phyloP scores from a whole-genome alignment of 2,797 vertebrate species.

The Xenentodon cancila region DNA sequence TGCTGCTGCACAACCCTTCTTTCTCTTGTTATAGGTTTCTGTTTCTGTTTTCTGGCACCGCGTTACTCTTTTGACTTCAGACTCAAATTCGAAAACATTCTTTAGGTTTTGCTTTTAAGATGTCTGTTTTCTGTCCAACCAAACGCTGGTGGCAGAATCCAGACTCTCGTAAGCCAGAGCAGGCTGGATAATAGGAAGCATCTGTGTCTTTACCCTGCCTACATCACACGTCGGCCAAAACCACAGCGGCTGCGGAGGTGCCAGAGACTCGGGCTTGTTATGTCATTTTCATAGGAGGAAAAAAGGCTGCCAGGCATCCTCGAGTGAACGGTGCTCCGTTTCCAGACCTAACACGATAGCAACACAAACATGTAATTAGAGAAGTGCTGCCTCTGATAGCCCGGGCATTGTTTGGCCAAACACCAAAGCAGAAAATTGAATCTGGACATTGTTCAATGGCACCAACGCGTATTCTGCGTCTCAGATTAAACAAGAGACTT shows the following conservation, averaged over 20 bases:
- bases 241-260: conserved; percentile 60
- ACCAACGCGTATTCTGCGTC: conserved; percentile 27
- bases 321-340: conserved; percentile 44
- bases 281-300: conserved; percentile 63
- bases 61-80: conserved; percentile 42
- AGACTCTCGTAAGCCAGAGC: conserved; percentile 43
- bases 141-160: conserved; percentile 52
- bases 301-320: conserved; percentile 59
- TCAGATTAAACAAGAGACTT: conserved; percentile 27
- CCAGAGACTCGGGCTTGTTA: conserved; percentile 63
- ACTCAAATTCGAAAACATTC: conserved; percentile 50
- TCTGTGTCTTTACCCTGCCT: conserved; percentile 59
- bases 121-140: conserved; percentile 43
- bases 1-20: background rate
- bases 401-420: conserved; percentile 64
- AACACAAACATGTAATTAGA: conserved; percentile 79
- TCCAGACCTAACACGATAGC: conserved; percentile 61
- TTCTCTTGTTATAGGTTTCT: background rate
- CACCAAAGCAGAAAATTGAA: conserved; percentile 26
- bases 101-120: conserved; percentile 17
- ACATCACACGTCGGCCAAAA: conserved; percentile 50
- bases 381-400: conserved; percentile 69
- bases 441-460: conserved; percentile 22
- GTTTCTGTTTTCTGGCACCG: conserved; percentile 34
- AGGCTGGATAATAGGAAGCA: conserved; percentile 67